Evolutionary conservation across 2,113 vertebrate species (phyloP), one percentile per base, ranked within the genome.

Genomic region (Colius striatus): DNA sequence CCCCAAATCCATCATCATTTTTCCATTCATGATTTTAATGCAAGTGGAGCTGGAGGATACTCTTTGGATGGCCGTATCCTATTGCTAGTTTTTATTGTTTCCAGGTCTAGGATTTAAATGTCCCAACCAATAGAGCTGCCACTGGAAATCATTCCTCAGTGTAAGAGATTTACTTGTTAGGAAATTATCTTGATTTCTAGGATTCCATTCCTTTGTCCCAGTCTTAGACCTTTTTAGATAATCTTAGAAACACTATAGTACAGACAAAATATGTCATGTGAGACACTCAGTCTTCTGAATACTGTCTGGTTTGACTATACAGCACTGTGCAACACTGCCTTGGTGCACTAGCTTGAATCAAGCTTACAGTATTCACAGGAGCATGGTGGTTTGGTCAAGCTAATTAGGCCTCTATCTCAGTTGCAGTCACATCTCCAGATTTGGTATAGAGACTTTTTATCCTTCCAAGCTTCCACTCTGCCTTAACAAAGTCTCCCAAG

Each of bases 21-120:
- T 79, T 36, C 25, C 1, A 0, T 36, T 71, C 11, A 4, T 54
- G n/a, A 5, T 43, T 87, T 82, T 71, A 65, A 1, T 20, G 5
- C 6, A 79, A 77, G 16, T 38, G 20, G 6, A 87, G 22, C 11
- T 66, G 48, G 30, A 65, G 27, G 19, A 50, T n/a, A 11, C 7
- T 14, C 41, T 60, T 48, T 55, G 14, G 32, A 11, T 45, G 21
- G 18, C 32, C 19, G 2, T 29, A 63, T 13, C 11, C 16, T 57
- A 20, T 20, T 27, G 8, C 13, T 71, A 23, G 43, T 36, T 78
- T 80, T 53, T 65, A 15, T 54, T 71, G 13, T 57, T 89, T 92
- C 27, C 45, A 89, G 25, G 36, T 55, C 21, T 68, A 47, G 43
- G 43, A 51, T 80, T 74, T 71, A 84, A 60, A 54, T 30, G 34